A percentile compares a stretch with the other conserved stretches of the same genome.
Conservation (phyloP, 2,113 vertebrate genomes). For the Calidris pugnax region DNA sequence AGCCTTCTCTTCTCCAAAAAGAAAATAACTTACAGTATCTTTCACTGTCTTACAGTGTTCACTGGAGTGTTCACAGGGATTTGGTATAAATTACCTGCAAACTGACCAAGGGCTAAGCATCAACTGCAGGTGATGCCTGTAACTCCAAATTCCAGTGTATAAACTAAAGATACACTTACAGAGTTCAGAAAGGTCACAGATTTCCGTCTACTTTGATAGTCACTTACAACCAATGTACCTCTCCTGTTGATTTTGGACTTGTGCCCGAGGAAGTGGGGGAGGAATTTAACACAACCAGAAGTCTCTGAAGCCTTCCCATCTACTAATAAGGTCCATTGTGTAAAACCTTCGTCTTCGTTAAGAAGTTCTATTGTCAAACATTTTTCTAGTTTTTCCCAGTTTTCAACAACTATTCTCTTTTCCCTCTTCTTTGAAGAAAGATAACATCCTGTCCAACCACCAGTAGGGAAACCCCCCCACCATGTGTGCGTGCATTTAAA, state of each 20-base stretch:
- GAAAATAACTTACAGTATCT: neutral
- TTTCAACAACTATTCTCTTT: slow-evolving; percentile 34
- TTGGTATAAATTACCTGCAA: neutral
- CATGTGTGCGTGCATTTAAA: neutral
- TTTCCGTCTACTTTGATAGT: neutral
- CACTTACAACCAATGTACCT: neutral
- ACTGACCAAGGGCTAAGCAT: neutral
- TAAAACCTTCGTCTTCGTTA: neutral
- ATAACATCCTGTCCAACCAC: slow-evolving; percentile 40
- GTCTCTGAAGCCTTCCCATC: neutral
- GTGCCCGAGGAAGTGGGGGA: neutral
- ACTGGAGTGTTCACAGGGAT: neutral
- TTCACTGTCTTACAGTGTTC: neutral
- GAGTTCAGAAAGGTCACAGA: neutral
- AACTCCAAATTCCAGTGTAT: neutral
- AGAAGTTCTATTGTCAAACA: slow-evolving; percentile 15
- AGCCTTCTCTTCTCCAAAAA: too few relatives aligned
- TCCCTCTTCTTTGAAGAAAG: slow-evolving; percentile 37
- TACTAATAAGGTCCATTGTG: neutral
- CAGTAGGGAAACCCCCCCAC: neutral
- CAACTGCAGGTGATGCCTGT: neutral
- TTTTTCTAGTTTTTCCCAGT: slow-evolving; percentile 42
- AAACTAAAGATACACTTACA: neutral
- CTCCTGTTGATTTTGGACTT: slow-evolving; percentile 5
- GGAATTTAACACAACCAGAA: neutral